Percentiles rank a stretch among this genome's conserved stretches.
phyloP scores from a whole-genome alignment of 1,140 invertebrate genomes.

The Tetragnatha versicolor region DNA sequence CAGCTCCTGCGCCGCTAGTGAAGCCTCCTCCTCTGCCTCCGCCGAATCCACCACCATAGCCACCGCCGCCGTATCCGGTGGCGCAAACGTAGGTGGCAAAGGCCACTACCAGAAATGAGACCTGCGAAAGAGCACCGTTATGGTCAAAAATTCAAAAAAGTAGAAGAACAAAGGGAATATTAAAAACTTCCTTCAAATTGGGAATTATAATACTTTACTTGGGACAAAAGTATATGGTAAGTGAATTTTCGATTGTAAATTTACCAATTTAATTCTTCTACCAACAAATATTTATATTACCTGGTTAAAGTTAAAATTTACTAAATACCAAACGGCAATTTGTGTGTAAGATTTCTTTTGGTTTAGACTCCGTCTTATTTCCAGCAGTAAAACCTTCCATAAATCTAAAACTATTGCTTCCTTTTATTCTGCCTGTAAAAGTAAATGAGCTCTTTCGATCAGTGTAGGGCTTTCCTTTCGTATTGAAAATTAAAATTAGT shows the following conservation, averaged over 20 bases:
- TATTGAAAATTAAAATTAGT: too few relatives aligned
- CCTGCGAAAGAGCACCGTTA: background rate
- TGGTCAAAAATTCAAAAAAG: background rate
- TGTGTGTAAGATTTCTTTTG: too few relatives aligned
- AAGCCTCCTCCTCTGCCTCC: background rate
- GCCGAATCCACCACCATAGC: background rate
- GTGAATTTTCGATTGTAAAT: background rate
- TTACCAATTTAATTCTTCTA: background rate
- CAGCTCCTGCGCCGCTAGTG: background rate
- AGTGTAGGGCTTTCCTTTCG: too few relatives aligned
- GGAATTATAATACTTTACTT: background rate
- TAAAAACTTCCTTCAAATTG: background rate
- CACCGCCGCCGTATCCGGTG: conserved; percentile 15
- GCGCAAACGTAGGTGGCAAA: background rate
- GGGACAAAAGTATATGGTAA: background rate
- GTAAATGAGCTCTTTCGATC: too few relatives aligned
- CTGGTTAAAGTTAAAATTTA: background rate
- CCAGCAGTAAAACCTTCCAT: too few relatives aligned
- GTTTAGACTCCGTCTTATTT: too few relatives aligned
- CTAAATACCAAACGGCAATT: too few relatives aligned
- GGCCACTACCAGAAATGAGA: conserved; percentile 4
- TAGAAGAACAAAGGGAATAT: background rate
- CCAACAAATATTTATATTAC: background rate
- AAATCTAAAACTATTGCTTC: too few relatives aligned
- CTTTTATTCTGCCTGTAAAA: too few relatives aligned